phyloP scores from a whole-genome alignment of 2,797 vertebrate genomes.

The Hippocampus kuda region DNA sequence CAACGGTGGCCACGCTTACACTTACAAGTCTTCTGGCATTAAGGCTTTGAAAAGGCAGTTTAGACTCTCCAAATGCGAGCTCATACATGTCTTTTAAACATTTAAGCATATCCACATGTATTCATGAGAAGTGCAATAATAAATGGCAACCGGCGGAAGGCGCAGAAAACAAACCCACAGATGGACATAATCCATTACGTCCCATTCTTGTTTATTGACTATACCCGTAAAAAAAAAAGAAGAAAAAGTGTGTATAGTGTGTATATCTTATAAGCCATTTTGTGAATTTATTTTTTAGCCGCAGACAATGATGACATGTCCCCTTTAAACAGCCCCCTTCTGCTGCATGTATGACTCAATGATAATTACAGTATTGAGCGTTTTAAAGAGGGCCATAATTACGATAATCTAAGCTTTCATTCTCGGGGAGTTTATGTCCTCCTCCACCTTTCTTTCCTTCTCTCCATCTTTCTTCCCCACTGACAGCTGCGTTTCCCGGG shows the following conservation, averaged over 20 bases:
- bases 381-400: conserved; percentile 67
- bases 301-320: conserved; percentile 58
- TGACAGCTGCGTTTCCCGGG: conserved; percentile 70
- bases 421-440: conserved; percentile 59
- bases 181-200: conserved; percentile 42
- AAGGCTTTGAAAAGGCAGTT: conserved; percentile 28
- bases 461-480: conserved; percentile 28
- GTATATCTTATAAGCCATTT: conserved; percentile 39
- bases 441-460: conserved; percentile 39
- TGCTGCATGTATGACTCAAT: conserved; percentile 59
- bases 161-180: conserved; percentile 16
- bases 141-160: conserved; percentile 21
- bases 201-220: conserved; percentile 50
- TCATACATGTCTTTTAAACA: conserved; percentile 38
- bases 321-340: conserved; percentile 58
- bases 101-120: conserved; percentile 41
- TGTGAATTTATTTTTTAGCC: conserved; percentile 46
- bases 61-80: conserved; percentile 17
- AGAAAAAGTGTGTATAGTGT: conserved; percentile 47
- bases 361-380: conserved; percentile 65
- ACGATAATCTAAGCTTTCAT: conserved; percentile 60
- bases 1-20: conserved; percentile 39
- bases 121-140: conserved; percentile 23
- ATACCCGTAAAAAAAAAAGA: conserved; percentile 22
- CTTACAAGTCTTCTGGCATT: conserved; percentile 49